Evolutionary conservation across 2,888 invertebrate genomes (phyloP), one percentile per base, ranked within the genome.

Genomic region (Drosophila pseudotalamancana): DNA sequence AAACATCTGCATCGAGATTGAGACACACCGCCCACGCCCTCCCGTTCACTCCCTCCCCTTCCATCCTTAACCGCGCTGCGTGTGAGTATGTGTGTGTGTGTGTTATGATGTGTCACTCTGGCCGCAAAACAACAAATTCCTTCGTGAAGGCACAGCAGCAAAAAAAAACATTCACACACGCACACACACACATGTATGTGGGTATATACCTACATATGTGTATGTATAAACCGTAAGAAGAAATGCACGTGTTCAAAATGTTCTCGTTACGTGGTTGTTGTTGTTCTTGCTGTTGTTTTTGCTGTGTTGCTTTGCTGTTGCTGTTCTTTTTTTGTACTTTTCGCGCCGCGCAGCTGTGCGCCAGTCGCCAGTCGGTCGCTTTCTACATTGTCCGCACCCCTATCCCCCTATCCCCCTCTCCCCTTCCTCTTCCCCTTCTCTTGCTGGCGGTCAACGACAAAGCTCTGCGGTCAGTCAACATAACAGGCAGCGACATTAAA

Each of bases 211-310:
- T 37, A 55, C 18, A 29, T 16, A 59, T 25, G 5, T 32, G 35
- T 32, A 51, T 51, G 49, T 32, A 43, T 57, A 34, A 53, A 61
- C 57, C 77, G 78, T 81, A 72, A 75, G 76, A 85, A 80, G 80
- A 81, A 81, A 81, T 81, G 80, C 80, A 81, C 80, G 80, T 81
- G 80, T 81, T 81, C 86, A 80, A 83, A 81, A 81, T 81, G 86
- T 85, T 80, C 82, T 80, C 82, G 62, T 62, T 80, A 63, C 75
- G 78, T 84, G 74, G 66, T 21, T 51, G 55, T 39, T 65, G 45
- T 55, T 67, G 46, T 55, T 65, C 40, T 55, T 67, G 46, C 53
- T 75, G 59, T 31, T 66, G 35, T 59, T 60, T 39, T 19, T 49
- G 54, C 46, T 80, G 51, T 56, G 50, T 77, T 76, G 59, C 50